A percentile compares a stretch with the other conserved stretches of the same genome.
These are phyloP conservation scores for Cheilosia vernalis DNA, from an alignment of 2,888 invertebrate species.

Conservation along the genomic window DNA sequence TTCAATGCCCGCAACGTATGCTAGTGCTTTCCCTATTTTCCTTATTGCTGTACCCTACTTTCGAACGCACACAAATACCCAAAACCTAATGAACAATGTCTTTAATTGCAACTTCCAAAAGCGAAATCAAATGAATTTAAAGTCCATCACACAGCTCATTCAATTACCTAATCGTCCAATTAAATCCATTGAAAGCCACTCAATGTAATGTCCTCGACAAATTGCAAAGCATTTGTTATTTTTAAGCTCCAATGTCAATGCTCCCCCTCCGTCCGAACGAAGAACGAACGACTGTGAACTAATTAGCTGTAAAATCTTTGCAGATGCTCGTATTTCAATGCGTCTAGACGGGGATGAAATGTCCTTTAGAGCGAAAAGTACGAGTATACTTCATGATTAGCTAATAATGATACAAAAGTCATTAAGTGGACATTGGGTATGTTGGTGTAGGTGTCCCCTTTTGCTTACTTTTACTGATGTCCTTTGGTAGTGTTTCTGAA, in stretches of 20 bases:
- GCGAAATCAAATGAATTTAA: conserved; percentile 39
- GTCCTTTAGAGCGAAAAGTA: conserved; percentile 36
- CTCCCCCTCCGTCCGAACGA: neutral
- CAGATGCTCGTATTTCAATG: conserved; percentile 42
- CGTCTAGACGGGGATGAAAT: conserved; percentile 55
- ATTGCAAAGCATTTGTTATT: conserved; percentile 66
- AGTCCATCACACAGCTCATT: conserved; percentile 54
- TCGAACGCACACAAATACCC: neutral
- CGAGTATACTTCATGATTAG: conserved; percentile 44
- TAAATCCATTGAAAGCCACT: conserved; percentile 35
- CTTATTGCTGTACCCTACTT: neutral
- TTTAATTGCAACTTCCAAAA: neutral
- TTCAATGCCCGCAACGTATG: no score
- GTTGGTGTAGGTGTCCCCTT: neutral
- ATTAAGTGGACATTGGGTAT: conserved; percentile 68
- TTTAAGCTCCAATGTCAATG: conserved; percentile 36
- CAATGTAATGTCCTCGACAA: conserved; percentile 45
- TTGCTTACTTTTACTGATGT: conserved; percentile 38
- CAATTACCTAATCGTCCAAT: conserved; percentile 59
- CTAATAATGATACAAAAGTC: conserved; percentile 69
- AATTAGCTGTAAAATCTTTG: conserved; percentile 65
- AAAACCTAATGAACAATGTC: neutral
- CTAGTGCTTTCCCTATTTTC: neutral
- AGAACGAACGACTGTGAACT: conserved; percentile 38
- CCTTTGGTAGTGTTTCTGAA: conserved; percentile 9